These are phyloP conservation scores for Rapana venosa DNA, from an alignment of 2,888 invertebrate genomes.

Conservation along the genomic window DNA sequence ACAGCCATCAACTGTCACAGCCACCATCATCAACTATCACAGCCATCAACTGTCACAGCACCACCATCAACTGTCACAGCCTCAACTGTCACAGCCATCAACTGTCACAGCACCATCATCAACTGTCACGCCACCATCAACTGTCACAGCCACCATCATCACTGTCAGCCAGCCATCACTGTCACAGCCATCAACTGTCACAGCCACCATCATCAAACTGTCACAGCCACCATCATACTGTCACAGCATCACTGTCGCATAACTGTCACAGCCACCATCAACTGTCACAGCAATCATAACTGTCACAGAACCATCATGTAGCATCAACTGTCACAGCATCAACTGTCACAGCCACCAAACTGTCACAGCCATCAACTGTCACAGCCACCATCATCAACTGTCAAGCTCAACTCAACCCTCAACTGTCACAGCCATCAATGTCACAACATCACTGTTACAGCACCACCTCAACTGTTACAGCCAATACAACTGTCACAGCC, in stretches of 20 bases:
- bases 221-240: neutral
- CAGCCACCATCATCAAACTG: neutral
- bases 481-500: neutral
- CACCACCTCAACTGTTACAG: neutral
- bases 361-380: too few relatives aligned
- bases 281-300: neutral
- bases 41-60: too few relatives aligned
- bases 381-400: neutral
- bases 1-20: neutral
- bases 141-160: neutral
- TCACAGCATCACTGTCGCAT: too few relatives aligned
- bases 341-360: neutral
- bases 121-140: slow-evolving; percentile 85
- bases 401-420: neutral
- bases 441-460: neutral
- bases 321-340: too few relatives aligned
- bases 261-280: too few relatives aligned
- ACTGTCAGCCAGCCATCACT: too few relatives aligned
- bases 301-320: too few relatives aligned
- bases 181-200: neutral
- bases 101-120: too few relatives aligned
- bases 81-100: neutral
- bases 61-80: slow-evolving; percentile 46
- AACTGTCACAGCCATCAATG: too few relatives aligned
- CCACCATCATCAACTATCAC: neutral